Evolutionary conservation across 2,113 vertebrate species (phyloP), one percentile per base, ranked within the genome.

Genomic region (Chaetorhynchus papuensis): DNA sequence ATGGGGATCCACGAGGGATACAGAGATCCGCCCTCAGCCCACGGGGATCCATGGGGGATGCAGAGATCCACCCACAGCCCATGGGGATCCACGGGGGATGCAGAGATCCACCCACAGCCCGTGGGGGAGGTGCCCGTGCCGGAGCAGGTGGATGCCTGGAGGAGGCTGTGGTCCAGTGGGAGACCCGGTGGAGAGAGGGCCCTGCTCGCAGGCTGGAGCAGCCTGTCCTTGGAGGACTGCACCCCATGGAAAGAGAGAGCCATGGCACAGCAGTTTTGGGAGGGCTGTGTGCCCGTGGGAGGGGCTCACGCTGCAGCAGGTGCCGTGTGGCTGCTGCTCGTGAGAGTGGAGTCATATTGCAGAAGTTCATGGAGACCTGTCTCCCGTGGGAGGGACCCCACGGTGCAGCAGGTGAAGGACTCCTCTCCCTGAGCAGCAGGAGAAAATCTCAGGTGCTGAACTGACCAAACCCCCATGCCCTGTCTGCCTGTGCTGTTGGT

Each of bases 321-420:
- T 24, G 10, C 14, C 27, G 27, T 31, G 10, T 19, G n/a, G 27
- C 10, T n/a, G 47, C 60, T 18, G 47, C 31, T 64, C 0, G 0
- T 19, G 61, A 45, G 49, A 65, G 2, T 35, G 61, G 33, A 45
- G 0, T 27, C 50, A 45, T 0, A 3, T 6, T 66, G 41, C 22
- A 26, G 57, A 31, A 37, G 50, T 37, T 66, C 15, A 15, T 0
- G 2, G n/a, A 27, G 41, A 39, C 0, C 52, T 47, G 63, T 22
- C 14, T 68, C 17, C 77, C 0, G 0, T 37, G 41, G 26, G 13
- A 56, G 21, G 16, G 16, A 80, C 41, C 50, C 41, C 64, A 39
- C 0, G 0, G 52, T 4, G 27, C 15, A 17, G 20, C 27, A 68
- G 28, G 16, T 21, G 30, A 41, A 18, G 35, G 11, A 14, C 11